Evolutionary conservation across 2,888 invertebrate genomes (phyloP).

Genomic region (Amaurobius ferox): DNA sequence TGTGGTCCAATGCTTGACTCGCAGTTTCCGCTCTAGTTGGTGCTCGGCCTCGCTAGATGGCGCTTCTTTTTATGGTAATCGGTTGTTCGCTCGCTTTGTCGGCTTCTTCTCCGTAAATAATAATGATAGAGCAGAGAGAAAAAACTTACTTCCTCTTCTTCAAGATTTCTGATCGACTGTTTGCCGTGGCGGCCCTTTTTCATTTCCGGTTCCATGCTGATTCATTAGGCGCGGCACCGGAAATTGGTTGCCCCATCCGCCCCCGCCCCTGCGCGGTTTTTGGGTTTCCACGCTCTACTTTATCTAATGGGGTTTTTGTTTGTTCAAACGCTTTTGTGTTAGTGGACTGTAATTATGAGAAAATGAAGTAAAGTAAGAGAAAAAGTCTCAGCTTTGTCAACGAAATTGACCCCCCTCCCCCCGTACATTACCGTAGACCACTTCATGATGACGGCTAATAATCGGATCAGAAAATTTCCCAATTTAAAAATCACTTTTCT

Average conservation of each 20-base stretch:
- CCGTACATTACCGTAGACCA: not conserved
- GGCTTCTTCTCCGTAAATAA: constrained; percentile 71
- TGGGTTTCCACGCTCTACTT: constrained; percentile 62
- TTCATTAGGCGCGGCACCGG: constrained; percentile 66
- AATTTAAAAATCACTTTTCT: no score
- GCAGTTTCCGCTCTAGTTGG: constrained; percentile 67
- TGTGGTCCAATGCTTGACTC: constrained; percentile 48
- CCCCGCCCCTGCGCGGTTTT: constrained; percentile 37
- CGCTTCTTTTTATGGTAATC: constrained; percentile 70
- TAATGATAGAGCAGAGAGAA: constrained; percentile 51
- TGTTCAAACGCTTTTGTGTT: constrained; percentile 61
- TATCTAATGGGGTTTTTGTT: constrained; percentile 69
- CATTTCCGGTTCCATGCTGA: constrained; percentile 70
- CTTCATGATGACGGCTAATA: not conserved
- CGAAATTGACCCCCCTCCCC: not conserved
- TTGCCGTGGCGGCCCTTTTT: constrained; percentile 64
- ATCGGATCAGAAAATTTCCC: not conserved
- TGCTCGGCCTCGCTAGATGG: constrained; percentile 61
- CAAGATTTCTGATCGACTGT: constrained; percentile 68
- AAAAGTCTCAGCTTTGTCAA: constrained; percentile 5
- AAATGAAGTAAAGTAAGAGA: constrained; percentile 17
- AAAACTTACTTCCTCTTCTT: constrained; percentile 32
- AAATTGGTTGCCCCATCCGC: constrained; percentile 56
- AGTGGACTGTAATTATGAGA: constrained; percentile 54
- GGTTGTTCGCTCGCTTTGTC: constrained; percentile 68